These are phyloP conservation scores for Leiothrix lutea DNA, from an alignment of 2,113 vertebrate genomes.

Conservation along the genomic window DNA sequence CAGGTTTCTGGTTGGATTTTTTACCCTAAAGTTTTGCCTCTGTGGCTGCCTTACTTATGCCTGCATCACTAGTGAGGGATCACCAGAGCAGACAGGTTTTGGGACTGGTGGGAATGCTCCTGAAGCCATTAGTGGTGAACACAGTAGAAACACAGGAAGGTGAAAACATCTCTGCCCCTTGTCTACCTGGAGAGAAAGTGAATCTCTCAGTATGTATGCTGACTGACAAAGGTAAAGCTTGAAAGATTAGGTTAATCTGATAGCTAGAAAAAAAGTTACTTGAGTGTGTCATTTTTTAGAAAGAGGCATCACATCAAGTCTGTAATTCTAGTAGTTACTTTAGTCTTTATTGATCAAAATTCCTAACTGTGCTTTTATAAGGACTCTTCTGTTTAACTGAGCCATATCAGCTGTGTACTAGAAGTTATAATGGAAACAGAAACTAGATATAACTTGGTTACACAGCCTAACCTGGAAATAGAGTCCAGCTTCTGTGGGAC, in stretches of 20 bases:
- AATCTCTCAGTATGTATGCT: not conserved
- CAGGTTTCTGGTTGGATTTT: not conserved
- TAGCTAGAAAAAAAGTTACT: not conserved
- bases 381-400: not conserved
- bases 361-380: not conserved
- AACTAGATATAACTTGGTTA: not conserved
- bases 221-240: not conserved
- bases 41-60: not conserved
- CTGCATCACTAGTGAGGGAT: not conserved
- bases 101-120: not conserved
- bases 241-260: not conserved
- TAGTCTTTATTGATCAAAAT: not conserved
- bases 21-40: not conserved
- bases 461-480: not conserved
- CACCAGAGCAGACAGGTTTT: not conserved
- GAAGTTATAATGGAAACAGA: not conserved
- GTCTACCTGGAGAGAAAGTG: not conserved
- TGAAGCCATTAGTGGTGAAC: not conserved
- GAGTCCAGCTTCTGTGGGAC: not conserved
- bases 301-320: not conserved
- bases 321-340: not conserved
- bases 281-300: not conserved
- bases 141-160: not conserved
- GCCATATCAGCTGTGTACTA: not conserved
- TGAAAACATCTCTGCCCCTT: not conserved